Percentiles rank a stretch among this genome's conserved stretches.
Conservation (phyloP, 2,113 vertebrate species). For the Sigmodon hispidus region DNA sequence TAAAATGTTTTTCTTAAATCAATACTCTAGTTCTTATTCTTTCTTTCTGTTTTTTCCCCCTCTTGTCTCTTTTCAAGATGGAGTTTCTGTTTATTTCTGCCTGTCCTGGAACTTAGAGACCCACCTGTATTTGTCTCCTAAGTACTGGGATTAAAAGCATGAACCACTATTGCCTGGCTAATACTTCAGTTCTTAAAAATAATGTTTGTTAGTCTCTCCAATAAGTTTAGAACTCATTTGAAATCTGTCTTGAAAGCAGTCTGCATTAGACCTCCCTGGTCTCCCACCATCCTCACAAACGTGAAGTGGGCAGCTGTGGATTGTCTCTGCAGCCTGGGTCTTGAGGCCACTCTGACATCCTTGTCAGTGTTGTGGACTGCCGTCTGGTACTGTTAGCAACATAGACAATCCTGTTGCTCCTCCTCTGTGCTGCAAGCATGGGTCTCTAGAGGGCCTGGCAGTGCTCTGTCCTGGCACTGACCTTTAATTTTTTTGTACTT, state of each 20-base stretch:
- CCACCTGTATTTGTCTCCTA: neutral
- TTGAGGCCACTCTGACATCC: neutral
- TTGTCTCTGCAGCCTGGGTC: neutral
- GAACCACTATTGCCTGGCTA: neutral
- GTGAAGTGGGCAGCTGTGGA: neutral
- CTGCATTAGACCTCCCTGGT: too few relatives aligned
- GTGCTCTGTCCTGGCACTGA: neutral
- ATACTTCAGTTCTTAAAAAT: neutral
- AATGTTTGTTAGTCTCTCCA: neutral
- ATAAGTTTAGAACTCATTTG: neutral
- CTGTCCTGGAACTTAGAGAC: neutral
- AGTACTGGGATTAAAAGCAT: neutral
- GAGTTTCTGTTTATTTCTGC: neutral
- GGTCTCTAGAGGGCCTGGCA: accelerated
- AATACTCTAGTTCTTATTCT: neutral
- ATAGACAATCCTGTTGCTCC: neutral
- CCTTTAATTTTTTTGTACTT: neutral
- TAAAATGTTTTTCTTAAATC: neutral
- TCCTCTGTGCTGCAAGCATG: neutral
- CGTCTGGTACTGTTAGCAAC: neutral
- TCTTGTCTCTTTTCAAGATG: neutral
- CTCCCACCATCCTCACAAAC: neutral
- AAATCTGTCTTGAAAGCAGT: too few relatives aligned
- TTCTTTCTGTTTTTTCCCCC: neutral
- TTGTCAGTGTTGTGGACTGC: accelerated